These are phyloP conservation scores for Entomobrya multifasciata DNA, from an alignment of 2,888 invertebrate species.

Conservation along the genomic window DNA sequence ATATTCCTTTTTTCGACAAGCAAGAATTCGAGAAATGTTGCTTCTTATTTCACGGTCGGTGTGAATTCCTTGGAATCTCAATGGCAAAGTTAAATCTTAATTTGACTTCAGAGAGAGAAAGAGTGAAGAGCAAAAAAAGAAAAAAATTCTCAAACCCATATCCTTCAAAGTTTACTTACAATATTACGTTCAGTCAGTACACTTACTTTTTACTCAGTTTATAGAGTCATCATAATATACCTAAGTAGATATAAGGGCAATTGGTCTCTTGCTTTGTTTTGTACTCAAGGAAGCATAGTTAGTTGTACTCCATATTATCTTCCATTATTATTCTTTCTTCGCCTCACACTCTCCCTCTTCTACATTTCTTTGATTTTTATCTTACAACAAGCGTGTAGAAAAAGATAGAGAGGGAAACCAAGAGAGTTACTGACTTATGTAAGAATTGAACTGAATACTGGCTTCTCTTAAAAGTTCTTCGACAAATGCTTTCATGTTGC, in stretches of 20 bases:
- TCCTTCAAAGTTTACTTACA: neutral
- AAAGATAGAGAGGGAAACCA: neutral
- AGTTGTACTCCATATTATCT: slow-evolving; percentile 12
- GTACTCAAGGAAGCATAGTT: neutral
- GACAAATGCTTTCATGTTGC: slow-evolving; percentile 46
- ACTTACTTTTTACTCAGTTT: neutral
- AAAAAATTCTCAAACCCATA: neutral
- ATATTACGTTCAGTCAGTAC: too few relatives aligned
- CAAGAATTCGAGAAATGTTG: slow-evolving; percentile 63
- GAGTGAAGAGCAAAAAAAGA: slow-evolving; percentile 2
- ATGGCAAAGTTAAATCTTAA: slow-evolving; percentile 70
- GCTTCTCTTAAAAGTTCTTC: slow-evolving; percentile 56
- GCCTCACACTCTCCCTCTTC: slow-evolving; percentile 16
- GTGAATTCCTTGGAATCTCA: slow-evolving; percentile 69
- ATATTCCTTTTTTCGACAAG: slow-evolving; percentile 1
- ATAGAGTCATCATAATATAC: neutral
- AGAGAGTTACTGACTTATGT: neutral
- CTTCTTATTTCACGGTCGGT: slow-evolving; percentile 70
- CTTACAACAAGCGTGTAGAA: slow-evolving; percentile 51
- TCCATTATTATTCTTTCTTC: slow-evolving; percentile 60
- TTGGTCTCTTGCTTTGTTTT: too few relatives aligned
- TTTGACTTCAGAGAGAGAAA: slow-evolving; percentile 33
- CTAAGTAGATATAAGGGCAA: slow-evolving; percentile 12
- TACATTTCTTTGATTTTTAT: slow-evolving; percentile 52
- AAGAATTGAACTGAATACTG: slow-evolving; percentile 26